Base-by-base conservation (phyloP, 2,888 invertebrate genomes). In the Coenonympha glycerion region DNA sequence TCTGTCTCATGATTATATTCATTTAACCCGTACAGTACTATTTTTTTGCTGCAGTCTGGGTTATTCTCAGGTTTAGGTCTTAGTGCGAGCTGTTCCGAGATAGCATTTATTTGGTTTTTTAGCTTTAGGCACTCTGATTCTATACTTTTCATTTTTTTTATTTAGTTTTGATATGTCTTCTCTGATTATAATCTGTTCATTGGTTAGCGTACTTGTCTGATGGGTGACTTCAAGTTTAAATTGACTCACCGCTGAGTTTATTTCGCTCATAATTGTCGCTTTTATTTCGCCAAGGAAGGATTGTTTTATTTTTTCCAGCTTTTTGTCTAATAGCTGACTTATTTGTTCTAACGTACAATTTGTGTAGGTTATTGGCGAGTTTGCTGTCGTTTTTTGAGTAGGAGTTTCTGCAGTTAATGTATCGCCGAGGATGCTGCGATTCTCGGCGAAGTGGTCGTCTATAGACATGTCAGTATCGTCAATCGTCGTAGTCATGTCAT, bases 391-490 rank as follows among this genome's bases (percentile, higher is more conserved):
- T 24, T 24, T 6, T 6, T n/a, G n/a, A 6, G 24, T 24, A 24
- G 24, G 5, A 24, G 24, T 24, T 4, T 24, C 24, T 4, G 4
- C 6, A 6, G 24, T 24, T 24, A 6, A 24, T 24, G 24, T 24
- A 24, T 24, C 24, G 4, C 24, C 24, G 5, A 24, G 24, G 4
- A 24, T 24, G 6, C 24, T 24, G 6, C 6, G 4, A 4, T 4
- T 6, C 24, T 24, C 24, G 24, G 5, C 24, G 6, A 24, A 4
- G 6, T 6, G 2, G 5, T 39, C 39, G 4, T 39, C 39, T 6
- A 39, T n/a, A 13, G 39, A 39, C 39, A 39, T 39, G 9, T 9
- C 11, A n/a, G 39, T 21, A 21, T 39, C 21, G 11, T 39, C 39
- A 13, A 21, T 5, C 18, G 9, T 5, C 24, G 24, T 4, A n/a